Evolutionary conservation across 2,888 invertebrate species (phyloP).

Genomic region (Chouioia cunea): DNA sequence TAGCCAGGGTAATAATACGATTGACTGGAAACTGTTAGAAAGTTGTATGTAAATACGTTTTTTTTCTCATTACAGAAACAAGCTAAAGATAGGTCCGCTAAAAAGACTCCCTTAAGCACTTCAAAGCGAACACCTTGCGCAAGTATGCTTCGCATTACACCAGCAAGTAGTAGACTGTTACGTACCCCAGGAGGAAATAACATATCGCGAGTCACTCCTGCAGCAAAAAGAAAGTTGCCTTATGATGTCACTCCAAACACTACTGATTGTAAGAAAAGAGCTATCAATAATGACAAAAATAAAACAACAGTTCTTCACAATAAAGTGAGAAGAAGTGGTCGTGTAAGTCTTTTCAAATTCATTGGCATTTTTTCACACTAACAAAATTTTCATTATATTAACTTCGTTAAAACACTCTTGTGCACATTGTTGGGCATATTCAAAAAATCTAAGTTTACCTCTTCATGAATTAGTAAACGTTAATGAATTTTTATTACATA

Average conservation of each 20-base stretch:
- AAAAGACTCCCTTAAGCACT: conserved; percentile 60
- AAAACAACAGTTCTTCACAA: conserved; percentile 50
- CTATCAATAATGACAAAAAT: conserved; percentile 52
- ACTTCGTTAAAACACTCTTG: not conserved
- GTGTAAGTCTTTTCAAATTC: conserved; percentile 45
- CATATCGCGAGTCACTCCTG: conserved; percentile 43
- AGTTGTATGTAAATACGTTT: conserved; percentile 59
- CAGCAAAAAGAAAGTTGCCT: conserved; percentile 59
- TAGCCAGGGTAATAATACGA: conserved; percentile 58
- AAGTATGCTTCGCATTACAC: conserved; percentile 53
- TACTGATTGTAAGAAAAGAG: conserved; percentile 53
- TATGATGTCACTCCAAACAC: conserved; percentile 57
- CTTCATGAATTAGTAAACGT: too few species aligned
- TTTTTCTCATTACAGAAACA: conserved; percentile 71
- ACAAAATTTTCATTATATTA: not conserved
- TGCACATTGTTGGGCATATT: too few species aligned
- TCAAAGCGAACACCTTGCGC: conserved; percentile 58
- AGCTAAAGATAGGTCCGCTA: conserved; percentile 63
- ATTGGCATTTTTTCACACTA: not conserved
- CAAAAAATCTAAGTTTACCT: too few species aligned
- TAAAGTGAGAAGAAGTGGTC: conserved; percentile 54
- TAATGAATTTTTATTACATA: too few species aligned
- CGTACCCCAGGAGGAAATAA: conserved; percentile 41
- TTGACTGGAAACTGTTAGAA: not conserved
- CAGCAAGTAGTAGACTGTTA: conserved; percentile 49